Conservation (phyloP, 2,113 vertebrate species). For the Amphiprion ocellaris region DNA sequence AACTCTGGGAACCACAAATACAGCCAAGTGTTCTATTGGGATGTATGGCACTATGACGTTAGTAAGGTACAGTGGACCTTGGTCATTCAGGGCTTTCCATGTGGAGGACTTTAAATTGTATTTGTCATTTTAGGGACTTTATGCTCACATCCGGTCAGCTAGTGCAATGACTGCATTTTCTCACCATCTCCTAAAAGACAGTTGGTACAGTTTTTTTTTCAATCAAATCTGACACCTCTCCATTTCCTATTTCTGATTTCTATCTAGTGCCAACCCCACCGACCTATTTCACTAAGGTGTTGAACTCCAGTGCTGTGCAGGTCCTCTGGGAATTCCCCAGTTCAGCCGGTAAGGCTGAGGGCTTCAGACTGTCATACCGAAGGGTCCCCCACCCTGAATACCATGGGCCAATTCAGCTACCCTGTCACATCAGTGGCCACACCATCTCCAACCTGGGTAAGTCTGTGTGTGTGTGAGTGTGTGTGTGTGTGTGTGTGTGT, state of each 20-base stretch:
- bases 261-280: slow-evolving; percentile 77
- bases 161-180: too few species aligned
- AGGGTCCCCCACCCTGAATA: slow-evolving; percentile 79
- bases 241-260: not conserved
- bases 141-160: too few species aligned
- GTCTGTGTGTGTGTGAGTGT: not conserved
- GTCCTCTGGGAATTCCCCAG: slow-evolving; percentile 84
- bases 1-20: too few species aligned
- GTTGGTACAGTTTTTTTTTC: not conserved
- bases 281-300: slow-evolving; percentile 83
- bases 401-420: slow-evolving; percentile 76
- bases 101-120: too few species aligned
- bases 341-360: slow-evolving; percentile 77
- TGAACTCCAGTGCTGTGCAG: slow-evolving; percentile 79
- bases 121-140: too few species aligned
- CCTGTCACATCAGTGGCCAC: slow-evolving; percentile 76
- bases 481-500: too few species aligned
- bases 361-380: slow-evolving; percentile 83
- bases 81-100: too few species aligned
- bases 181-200: too few species aligned
- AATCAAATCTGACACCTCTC: not conserved
- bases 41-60: too few species aligned
- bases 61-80: too few species aligned
- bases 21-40: too few species aligned
- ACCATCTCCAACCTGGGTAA: slow-evolving; percentile 79